Conservation (phyloP, 2,797 vertebrate species). For the Neosilurus hyrtlii region DNA sequence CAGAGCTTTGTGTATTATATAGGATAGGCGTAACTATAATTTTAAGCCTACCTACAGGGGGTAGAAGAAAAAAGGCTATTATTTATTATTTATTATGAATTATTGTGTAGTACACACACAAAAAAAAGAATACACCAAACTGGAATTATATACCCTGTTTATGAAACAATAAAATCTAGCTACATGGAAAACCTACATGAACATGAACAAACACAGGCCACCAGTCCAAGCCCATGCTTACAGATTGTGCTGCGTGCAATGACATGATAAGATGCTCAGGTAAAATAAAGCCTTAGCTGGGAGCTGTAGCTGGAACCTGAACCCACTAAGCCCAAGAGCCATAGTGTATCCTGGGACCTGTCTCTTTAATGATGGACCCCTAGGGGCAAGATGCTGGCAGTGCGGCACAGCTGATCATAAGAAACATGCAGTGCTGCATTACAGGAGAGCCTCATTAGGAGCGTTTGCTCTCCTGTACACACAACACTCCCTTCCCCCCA, state of each 20-base stretch:
- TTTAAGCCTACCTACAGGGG: too few relatives aligned
- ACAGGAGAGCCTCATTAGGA: constrained; percentile 76
- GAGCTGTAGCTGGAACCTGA: constrained; percentile 44
- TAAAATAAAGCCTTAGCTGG: constrained; percentile 9
- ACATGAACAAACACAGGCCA: neutral
- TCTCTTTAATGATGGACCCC: constrained; percentile 74
- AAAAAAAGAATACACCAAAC: neutral
- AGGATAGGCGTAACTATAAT: too few relatives aligned
- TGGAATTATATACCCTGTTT: too few relatives aligned
- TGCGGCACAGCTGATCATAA: constrained; percentile 75
- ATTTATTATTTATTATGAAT: neutral
- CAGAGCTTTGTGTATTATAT: neutral
- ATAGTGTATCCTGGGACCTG: constrained; percentile 41
- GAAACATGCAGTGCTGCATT: constrained; percentile 71
- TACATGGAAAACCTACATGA: neutral
- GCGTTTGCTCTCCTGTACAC: constrained; percentile 73
- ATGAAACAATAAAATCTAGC: neutral
- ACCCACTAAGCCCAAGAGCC: constrained; percentile 47
- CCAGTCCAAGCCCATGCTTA: neutral
- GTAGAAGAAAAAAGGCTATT: neutral
- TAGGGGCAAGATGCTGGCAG: constrained; percentile 69
- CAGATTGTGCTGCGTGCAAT: neutral
- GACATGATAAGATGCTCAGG: constrained; percentile 25
- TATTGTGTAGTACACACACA: neutral
- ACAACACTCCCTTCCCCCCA: constrained; percentile 61